Conservation (phyloP, 2,113 vertebrate genomes). For the Mixornis gularis region DNA sequence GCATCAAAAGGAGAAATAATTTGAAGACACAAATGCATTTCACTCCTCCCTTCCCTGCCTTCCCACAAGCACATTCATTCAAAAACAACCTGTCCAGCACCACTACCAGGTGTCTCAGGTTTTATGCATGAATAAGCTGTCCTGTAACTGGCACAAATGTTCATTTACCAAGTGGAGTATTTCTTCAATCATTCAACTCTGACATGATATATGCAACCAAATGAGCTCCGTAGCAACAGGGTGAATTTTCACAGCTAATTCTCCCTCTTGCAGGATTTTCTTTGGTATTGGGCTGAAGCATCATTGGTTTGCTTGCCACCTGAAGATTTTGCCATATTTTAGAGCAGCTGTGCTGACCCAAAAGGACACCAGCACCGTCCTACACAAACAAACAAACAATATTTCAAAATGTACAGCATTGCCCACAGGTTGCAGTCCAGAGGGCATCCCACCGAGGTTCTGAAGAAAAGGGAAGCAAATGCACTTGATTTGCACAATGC, state of each 20-base stretch:
- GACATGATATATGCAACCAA: background rate
- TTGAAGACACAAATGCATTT: background rate
- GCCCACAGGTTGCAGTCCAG: background rate
- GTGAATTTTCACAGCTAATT: background rate
- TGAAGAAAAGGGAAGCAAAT: background rate
- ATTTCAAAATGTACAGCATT: background rate
- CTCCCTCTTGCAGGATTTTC: constrained; percentile 32
- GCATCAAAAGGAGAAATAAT: background rate
- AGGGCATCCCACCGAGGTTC: background rate
- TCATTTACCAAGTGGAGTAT: background rate
- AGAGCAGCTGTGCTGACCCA: background rate
- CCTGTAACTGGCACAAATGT: background rate
- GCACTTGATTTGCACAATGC: background rate
- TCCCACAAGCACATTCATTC: background rate
- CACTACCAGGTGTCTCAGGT: background rate
- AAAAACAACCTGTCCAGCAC: background rate
- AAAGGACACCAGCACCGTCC: background rate
- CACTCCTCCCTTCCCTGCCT: background rate
- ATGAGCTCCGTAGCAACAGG: background rate
- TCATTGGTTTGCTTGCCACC: background rate
- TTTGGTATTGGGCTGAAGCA: background rate
- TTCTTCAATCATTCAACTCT: background rate
- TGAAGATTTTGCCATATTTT: background rate
- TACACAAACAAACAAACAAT: background rate
- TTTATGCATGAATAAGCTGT: background rate